Evolutionary conservation across 2,888 invertebrate genomes (phyloP), one percentile per base, ranked within the genome.

Genomic region (Dynastes grantii): DNA sequence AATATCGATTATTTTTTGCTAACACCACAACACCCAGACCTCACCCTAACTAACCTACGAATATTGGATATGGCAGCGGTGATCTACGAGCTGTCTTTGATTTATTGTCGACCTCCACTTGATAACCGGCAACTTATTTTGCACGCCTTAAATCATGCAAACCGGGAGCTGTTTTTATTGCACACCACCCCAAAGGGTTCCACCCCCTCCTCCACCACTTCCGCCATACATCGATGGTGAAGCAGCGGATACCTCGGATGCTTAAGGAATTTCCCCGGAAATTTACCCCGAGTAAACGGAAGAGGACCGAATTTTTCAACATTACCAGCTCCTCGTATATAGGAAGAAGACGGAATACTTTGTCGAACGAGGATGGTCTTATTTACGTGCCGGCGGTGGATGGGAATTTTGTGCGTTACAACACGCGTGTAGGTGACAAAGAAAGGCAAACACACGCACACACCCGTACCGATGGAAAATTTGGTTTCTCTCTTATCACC

Each of bases 401-500:
- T 13, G 45, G 37, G n/a, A 68, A 29, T 63, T 63, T 13, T 63
- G 40, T 51, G 32, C 68, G 29, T 29, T 49, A 29, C 49, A 27
- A 51, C 68, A 51, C 49, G 68, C 11, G 68, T 51, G 27, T 68
- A 49, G 40, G 68, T 68, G 68, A 68, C 68, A 68, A 68, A 68
- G 68, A n/a, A 68, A 51, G 51, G 49, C 68, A 51, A 51, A 68
- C 51, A 45, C 49, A 51, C 51, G 32, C 63, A 32, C 51, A 63
- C 63, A 2, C 32, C 32, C 32, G 32, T 37, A 32, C 6, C 49
- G 51, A 68, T 51, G 51, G 29, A 68, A 51, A 68, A 68, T 68
- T 68, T 53, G 68, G 68, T 68, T 68, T 51, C 68, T 68, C 49
- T 29, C 68, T 68, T 68, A 68, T 68, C 68, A 68, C 68, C 68